phyloP scores from a whole-genome alignment of 2,113 vertebrate genomes.

The Gavia stellata region DNA sequence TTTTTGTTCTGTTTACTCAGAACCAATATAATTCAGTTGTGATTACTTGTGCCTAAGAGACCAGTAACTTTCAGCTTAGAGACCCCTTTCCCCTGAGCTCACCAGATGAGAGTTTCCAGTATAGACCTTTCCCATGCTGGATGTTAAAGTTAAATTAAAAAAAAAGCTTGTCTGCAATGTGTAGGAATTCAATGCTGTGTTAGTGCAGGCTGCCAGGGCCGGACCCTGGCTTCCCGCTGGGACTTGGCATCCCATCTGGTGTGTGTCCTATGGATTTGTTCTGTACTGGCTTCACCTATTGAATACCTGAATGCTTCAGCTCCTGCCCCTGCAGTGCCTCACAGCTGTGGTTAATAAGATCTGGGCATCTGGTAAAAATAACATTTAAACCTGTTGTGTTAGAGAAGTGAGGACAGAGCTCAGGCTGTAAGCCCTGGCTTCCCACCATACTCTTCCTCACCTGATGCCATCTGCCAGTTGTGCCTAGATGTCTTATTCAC shows the following conservation, averaged over 20 bases:
- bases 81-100: neutral
- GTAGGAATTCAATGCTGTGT: neutral
- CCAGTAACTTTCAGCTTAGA: neutral
- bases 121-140: conserved; percentile 23
- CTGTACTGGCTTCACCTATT: neutral
- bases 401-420: neutral
- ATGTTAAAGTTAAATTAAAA: neutral
- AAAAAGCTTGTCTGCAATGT: neutral
- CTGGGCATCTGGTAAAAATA: neutral
- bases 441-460: fast-evolving
- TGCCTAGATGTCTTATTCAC: neutral
- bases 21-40: neutral
- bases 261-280: neutral
- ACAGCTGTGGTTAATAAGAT: neutral
- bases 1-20: conserved; percentile 8
- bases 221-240: neutral
- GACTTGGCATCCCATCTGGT: neutral
- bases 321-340: neutral
- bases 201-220: neutral
- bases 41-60: neutral
- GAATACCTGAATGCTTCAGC: neutral
- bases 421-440: neutral
- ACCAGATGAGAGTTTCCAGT: neutral
- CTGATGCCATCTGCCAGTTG: neutral
- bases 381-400: neutral